These are phyloP conservation scores for Heliconius cydno DNA, from an alignment of 2,888 invertebrate genomes.

Conservation along the genomic window DNA sequence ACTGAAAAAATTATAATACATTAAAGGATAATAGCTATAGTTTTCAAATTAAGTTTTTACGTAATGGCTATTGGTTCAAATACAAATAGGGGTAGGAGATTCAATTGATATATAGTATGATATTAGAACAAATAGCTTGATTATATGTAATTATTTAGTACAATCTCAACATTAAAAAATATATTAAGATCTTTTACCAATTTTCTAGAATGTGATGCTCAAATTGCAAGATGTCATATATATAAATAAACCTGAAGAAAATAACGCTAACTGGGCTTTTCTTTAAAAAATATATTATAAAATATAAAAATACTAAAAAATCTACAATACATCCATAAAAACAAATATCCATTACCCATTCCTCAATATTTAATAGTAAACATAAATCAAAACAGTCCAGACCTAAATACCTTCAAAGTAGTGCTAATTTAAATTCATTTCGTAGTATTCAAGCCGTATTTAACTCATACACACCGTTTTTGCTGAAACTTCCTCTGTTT, in stretches of 20 bases:
- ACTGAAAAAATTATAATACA: slow-evolving; percentile 1
- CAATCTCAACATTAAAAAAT: neutral
- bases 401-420: slow-evolving; percentile 1
- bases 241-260: accelerated
- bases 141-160: no score
- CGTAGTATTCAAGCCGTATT: slow-evolving; percentile 24
- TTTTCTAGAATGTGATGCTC: no score
- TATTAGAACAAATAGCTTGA: neutral
- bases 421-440: slow-evolving; percentile 25
- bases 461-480: slow-evolving; percentile 35
- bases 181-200: no score
- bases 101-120: neutral
- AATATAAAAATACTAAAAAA: neutral
- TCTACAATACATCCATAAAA: neutral
- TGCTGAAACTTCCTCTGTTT: slow-evolving; percentile 52
- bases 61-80: neutral
- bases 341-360: no score
- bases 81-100: neutral
- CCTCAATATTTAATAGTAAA: neutral
- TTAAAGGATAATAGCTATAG: neutral
- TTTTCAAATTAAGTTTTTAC: neutral
- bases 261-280: neutral
- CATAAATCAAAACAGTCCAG: neutral
- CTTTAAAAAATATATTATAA: no score
- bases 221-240: no score